phyloP scores from a whole-genome alignment of 2,113 vertebrate genomes.

The Dicaeum eximium region DNA sequence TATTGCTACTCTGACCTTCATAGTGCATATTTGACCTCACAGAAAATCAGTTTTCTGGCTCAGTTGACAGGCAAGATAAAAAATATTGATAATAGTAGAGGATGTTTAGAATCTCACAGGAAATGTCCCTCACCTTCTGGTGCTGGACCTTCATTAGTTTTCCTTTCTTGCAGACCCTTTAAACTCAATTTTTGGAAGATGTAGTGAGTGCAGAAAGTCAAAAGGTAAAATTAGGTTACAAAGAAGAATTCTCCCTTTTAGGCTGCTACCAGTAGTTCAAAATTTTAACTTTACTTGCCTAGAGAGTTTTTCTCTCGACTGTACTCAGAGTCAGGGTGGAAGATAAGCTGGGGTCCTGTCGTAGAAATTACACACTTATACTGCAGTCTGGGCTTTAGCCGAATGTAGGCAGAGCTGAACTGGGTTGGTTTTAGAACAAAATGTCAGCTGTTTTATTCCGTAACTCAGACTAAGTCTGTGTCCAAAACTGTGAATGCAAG shows the following conservation, averaged over 20 bases:
- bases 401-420: not conserved
- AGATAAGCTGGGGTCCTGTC: not conserved
- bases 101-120: not conserved
- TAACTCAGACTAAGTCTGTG: not conserved
- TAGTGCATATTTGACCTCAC: constrained; percentile 25
- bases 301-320: not conserved
- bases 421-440: not conserved
- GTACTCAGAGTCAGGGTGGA: not conserved
- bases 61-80: constrained; percentile 45
- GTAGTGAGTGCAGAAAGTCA: not conserved
- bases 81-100: constrained; percentile 49
- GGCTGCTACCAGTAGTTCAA: not conserved
- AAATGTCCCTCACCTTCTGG: constrained; percentile 4
- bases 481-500: not conserved
- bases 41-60: constrained; percentile 48
- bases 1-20: constrained; percentile 27
- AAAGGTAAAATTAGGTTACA: constrained; percentile 15
- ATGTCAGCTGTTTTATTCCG: not conserved
- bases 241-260: not conserved
- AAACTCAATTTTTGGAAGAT: constrained; percentile 7
- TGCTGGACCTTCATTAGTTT: constrained; percentile 12
- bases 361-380: not conserved
- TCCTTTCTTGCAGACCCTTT: not conserved
- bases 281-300: not conserved
- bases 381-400: not conserved